Evolutionary conservation across 2,888 invertebrate genomes (phyloP), one percentile per base, ranked within the genome.

Genomic region (Clepsis dumicolana): DNA sequence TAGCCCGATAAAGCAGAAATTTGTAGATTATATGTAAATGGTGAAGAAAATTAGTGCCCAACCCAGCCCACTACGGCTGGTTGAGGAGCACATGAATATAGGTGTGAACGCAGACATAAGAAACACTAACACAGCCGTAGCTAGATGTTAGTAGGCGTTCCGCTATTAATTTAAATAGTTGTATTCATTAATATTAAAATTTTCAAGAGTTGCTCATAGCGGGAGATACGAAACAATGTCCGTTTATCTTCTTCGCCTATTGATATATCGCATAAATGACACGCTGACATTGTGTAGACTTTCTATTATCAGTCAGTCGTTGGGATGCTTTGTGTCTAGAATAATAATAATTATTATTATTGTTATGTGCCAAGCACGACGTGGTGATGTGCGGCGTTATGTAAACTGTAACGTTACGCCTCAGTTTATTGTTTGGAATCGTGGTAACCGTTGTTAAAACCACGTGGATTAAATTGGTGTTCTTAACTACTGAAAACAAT

Each of bases 191-290:
- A 12, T 27, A 44, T 44, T n/a, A n/a, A n/a, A n/a, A n/a, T n/a
- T n/a, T 50, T 21, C 18, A 61, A 62, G 24, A 35, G 14, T 32
- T 16, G 61, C 35, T 21, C 21, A 16, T 44, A 54, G 16, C 21
- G 24, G 27, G 24, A 44, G 12, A 52, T 53, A 54, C 29, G 79
- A 79, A 77, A 78, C 84, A 84, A 85, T 83, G 83, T 83, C 74
- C 73, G 76, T 82, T 83, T 88, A 89, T 88, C 88, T 82, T 74
- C 76, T 66, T 75, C 81, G 80, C 74, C 80, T 76, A 85, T 82
- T 86, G 88, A 89, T 87, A 89, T 84, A 87, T 83, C 89, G 88
- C 86, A 85, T 85, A 83, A 80, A 78, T 77, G 80, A 79, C 78
- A 81, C 75, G 79, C 71, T 78, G 78, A 86, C 83, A 84, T 82